A percentile compares a stretch with the other conserved stretches of the same genome.
Evolutionary conservation across 2,797 vertebrate genomes (phyloP).

Genomic region (Hephaestus fuliginosus): DNA sequence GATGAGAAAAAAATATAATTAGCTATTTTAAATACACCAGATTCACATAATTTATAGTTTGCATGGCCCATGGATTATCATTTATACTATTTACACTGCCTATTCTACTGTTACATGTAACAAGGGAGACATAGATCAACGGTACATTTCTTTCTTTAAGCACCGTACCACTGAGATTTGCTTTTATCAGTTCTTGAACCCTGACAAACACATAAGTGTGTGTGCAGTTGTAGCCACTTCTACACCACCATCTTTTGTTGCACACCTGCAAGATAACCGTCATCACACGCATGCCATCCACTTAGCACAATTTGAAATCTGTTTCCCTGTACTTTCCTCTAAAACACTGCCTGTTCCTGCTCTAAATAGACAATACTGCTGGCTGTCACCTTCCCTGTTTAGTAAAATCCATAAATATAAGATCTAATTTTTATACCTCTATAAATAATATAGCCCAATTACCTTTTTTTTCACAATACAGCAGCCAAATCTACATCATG

Average conservation of each 20-base stretch:
- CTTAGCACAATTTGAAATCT: conserved; percentile 24
- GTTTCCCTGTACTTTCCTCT: neutral
- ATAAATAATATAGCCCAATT: conserved; percentile 22
- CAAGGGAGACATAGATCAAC: too few relatives aligned
- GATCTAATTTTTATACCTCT: neutral
- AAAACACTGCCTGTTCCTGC: neutral
- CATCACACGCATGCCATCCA: neutral
- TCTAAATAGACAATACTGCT: conserved; percentile 1
- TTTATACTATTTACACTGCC: too few relatives aligned
- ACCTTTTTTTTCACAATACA: conserved; percentile 14
- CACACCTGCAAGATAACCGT: too few relatives aligned
- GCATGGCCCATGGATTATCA: neutral
- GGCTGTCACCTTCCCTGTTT: neutral
- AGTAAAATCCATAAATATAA: conserved; percentile 28
- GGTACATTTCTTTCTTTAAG: too few relatives aligned
- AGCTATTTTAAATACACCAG: conserved; percentile 6
- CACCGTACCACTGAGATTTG: too few relatives aligned
- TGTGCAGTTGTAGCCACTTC: too few relatives aligned
- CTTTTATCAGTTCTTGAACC: too few relatives aligned
- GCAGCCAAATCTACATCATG: neutral
- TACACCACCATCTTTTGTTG: too few relatives aligned
- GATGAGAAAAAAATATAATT: neutral
- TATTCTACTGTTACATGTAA: too few relatives aligned
- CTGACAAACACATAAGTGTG: too few relatives aligned
- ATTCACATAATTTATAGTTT: conserved; percentile 4